These are phyloP conservation scores for Decapterus maruadsi DNA, from an alignment of 2,797 vertebrate species.

Conservation along the genomic window DNA sequence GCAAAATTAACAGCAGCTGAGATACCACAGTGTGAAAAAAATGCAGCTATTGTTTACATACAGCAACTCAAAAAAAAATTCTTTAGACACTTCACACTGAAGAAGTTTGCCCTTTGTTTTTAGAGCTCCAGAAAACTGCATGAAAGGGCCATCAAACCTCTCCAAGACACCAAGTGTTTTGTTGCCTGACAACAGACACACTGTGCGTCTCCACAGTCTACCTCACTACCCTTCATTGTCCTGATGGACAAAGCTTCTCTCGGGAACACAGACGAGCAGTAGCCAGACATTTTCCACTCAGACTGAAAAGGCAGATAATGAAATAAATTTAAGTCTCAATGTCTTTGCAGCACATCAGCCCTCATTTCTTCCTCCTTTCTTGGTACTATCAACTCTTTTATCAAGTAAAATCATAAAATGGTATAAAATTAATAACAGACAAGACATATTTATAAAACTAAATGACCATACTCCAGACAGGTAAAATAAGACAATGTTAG, in stretches of 20 bases:
- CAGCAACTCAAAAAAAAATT: not conserved
- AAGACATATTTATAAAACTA: not conserved
- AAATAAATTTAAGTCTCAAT: not conserved
- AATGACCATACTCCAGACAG: not conserved
- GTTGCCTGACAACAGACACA: slow-evolving; percentile 1
- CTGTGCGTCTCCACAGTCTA: not conserved
- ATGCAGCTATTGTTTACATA: too few relatives aligned
- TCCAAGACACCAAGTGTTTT: not conserved
- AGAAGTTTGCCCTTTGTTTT: not conserved
- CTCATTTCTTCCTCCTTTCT: not conserved
- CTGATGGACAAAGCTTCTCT: not conserved
- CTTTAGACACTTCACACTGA: not conserved
- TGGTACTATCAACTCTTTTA: not conserved
- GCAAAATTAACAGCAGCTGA: not conserved
- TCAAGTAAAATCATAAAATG: not conserved
- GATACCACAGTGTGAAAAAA: not conserved
- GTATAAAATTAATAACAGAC: not conserved
- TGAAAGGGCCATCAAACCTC: not conserved
- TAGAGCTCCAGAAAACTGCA: not conserved
- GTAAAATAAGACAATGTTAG: not conserved
- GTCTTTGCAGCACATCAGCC: not conserved
- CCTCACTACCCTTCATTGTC: not conserved
- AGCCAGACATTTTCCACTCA: not conserved
- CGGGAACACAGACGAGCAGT: not conserved
- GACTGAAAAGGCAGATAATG: not conserved